A percentile compares a stretch with the other conserved stretches of the same genome.
These are phyloP conservation scores for Fragum sueziense DNA, from an alignment of 2,888 invertebrate genomes.

Conservation along the genomic window DNA sequence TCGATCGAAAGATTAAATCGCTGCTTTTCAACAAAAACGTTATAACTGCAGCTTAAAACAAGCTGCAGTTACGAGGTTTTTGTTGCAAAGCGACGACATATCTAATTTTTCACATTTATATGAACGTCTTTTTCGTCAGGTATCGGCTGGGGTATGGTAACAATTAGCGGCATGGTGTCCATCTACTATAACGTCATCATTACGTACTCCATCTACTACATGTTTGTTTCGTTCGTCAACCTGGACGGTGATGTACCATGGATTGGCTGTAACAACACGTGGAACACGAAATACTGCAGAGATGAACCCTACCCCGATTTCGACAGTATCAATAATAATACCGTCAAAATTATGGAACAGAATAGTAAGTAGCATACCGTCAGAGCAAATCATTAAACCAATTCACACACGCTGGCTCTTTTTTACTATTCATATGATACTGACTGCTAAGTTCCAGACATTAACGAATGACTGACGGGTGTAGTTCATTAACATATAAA, in stretches of 20 bases:
- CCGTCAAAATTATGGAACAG: conserved; percentile 39
- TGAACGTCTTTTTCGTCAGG: conserved; percentile 56
- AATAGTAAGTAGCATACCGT: conserved; percentile 26
- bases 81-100: no score
- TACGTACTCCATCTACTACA: conserved; percentile 76
- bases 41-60: no score
- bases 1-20: no score
- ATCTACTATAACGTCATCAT: conserved; percentile 77
- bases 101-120: no score
- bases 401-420: no score
- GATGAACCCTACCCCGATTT: conserved; percentile 65
- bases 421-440: no score
- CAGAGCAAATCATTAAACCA: no score
- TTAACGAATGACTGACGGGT: no score
- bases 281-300: conserved; percentile 67
- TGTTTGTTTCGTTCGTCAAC: conserved; percentile 75
- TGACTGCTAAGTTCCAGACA: no score
- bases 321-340: conserved; percentile 44
- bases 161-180: conserved; percentile 70
- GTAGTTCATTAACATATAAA: no score
- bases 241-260: conserved; percentile 73
- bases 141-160: conserved; percentile 73
- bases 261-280: conserved; percentile 67
- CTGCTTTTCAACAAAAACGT: no score
- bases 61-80: no score